Evolutionary conservation across 2,113 vertebrate species (phyloP).

Genomic region (Monarcha castaneiventris): DNA sequence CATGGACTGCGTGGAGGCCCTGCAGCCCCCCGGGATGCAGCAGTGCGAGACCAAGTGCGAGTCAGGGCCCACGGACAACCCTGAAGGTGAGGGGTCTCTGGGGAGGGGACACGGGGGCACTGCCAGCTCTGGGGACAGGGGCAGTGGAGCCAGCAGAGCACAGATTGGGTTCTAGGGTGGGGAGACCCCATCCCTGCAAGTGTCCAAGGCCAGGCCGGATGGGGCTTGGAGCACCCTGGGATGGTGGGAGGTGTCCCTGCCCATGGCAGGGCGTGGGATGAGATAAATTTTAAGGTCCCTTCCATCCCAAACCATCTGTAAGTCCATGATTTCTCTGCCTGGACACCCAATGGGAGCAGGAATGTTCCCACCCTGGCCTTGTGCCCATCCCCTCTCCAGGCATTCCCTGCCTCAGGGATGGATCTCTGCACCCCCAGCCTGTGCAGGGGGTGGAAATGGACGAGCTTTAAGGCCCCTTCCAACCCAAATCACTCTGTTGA

Average conservation of each 20-base stretch:
- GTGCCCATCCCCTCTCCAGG: fast-evolving
- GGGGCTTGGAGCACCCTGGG: not conserved
- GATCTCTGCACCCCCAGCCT: not conserved
- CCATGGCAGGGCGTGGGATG: not conserved
- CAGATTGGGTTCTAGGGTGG: fast-evolving
- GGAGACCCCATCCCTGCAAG: not conserved
- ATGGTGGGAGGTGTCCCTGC: not conserved
- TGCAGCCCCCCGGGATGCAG: constrained; percentile 83
- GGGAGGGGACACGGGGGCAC: fast-evolving
- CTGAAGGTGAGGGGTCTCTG: constrained; percentile 80
- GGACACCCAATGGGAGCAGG: not conserved
- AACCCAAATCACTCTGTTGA: not conserved
- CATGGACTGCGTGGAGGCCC: constrained; percentile 82
- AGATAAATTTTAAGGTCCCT: not conserved
- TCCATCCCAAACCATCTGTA: not conserved
- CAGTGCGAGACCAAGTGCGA: constrained; percentile 95
- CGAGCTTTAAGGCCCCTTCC: not conserved
- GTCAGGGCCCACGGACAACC: constrained; percentile 82
- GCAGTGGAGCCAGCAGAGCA: not conserved
- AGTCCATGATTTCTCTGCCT: not conserved
- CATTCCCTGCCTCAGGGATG: not conserved
- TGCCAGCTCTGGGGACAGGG: not conserved
- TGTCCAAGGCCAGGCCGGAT: not conserved
- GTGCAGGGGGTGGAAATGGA: not conserved
- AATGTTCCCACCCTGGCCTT: not conserved